A percentile compares a stretch with the other conserved stretches of the same genome.
Evolutionary conservation across 2,888 invertebrate genomes (phyloP).

Genomic region (Drosophila imparisetae): DNA sequence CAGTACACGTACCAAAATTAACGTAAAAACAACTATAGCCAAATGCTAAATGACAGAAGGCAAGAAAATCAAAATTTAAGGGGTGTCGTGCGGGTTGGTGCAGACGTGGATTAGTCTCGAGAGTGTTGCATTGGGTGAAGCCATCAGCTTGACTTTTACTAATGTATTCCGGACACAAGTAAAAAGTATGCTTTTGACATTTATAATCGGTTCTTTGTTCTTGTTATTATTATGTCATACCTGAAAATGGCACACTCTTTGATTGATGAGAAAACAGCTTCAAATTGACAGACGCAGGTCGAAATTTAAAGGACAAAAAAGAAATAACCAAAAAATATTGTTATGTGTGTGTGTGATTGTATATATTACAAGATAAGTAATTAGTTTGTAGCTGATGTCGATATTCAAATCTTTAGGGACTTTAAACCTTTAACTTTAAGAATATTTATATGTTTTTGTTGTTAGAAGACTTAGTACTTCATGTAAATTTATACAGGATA

Average conservation of each 20-base stretch:
- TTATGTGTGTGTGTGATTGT: background rate
- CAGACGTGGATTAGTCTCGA: background rate
- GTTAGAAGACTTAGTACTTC: background rate
- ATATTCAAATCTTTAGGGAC: background rate
- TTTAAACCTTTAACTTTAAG: background rate
- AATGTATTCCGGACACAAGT: conserved; percentile 1
- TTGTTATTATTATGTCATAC: conserved; percentile 2
- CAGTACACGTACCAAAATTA: conserved; percentile 23
- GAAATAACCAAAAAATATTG: background rate
- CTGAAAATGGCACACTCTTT: background rate
- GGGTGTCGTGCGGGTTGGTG: background rate
- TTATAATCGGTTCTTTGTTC: conserved; percentile 4
- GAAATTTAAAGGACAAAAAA: background rate
- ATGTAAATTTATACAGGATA: too few species aligned
- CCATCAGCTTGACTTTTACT: conserved; percentile 8
- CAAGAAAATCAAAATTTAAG: background rate
- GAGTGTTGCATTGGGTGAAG: background rate
- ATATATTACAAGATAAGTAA: background rate
- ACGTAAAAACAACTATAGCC: conserved; percentile 12
- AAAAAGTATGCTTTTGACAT: conserved; percentile 14
- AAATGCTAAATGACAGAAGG: conserved; percentile 12
- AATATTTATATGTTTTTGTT: background rate
- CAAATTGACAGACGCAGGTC: background rate
- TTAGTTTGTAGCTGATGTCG: background rate
- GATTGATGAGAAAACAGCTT: conserved; percentile 1